phyloP scores from a whole-genome alignment of 2,113 vertebrate genomes.

The Mesembrinibis cayennensis region DNA sequence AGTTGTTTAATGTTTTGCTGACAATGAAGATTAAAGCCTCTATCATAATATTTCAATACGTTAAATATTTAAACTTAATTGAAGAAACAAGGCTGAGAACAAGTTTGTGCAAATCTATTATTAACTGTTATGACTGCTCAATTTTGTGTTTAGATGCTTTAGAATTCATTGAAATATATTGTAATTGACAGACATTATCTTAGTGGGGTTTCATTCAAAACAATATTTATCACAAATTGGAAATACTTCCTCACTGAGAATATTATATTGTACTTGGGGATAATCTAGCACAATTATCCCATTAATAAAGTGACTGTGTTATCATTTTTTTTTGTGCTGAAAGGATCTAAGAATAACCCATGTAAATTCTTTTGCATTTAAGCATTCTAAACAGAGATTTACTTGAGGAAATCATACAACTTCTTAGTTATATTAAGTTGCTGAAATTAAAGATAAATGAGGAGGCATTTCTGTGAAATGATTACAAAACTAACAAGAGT shows the following conservation, averaged over 20 bases:
- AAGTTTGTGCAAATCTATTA: slow-evolving; percentile 7
- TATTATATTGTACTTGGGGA: not conserved
- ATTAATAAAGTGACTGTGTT: not conserved
- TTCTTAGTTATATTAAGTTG: not conserved
- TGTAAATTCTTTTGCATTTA: not conserved
- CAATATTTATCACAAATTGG: not conserved
- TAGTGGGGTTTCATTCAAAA: not conserved
- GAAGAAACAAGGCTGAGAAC: not conserved
- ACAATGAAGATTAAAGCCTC: not conserved
- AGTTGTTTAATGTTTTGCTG: slow-evolving; percentile 1
- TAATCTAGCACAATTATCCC: not conserved
- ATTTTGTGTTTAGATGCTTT: not conserved
- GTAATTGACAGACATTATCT: not conserved
- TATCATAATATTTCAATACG: not conserved
- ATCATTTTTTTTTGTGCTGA: not conserved
- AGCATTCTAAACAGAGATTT: not conserved
- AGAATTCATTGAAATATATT: not conserved
- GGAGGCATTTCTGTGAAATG: not conserved
- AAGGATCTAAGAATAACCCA: not conserved
- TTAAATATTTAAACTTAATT: slow-evolving; percentile 33
- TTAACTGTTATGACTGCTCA: not conserved
- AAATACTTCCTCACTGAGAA: not conserved
- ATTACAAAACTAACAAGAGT: not conserved
- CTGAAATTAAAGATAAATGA: not conserved
- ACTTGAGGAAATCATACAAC: not conserved